Base-by-base conservation (phyloP, 2,888 invertebrate genomes). In the Polymixis lichenea region DNA sequence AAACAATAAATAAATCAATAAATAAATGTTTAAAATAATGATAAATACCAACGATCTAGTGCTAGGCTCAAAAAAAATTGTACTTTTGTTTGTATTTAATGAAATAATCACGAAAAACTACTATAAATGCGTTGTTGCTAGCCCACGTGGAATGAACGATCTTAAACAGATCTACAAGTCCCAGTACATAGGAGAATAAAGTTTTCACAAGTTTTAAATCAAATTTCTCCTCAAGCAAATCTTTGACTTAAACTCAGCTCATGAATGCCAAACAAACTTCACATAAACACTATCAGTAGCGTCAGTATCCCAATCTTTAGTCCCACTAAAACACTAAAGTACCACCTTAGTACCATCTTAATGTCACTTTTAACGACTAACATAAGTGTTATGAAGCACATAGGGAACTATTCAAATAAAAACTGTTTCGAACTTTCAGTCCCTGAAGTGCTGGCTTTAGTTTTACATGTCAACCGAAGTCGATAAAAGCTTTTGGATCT, bases 311-410 rank as follows among this genome's bases (percentile, higher is more conserved):
- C 28, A 76, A 83, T 86, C 67, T 83, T 75, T 72, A 80, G 66
- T 62, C 55, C 58, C 56, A 66, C 51, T 70, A 55, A 86, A 85
- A 66, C 68, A 78, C 72, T 84, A 49, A 87, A 87, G 78, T 80
- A 66, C 60, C 61, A 62, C 60, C 75, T 77, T 80, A 87, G 80
- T 80, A 60, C 65, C 69, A 53, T 56, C 77, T 87, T 88, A 87
- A 88, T 74, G 87, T 79, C 64, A 79, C 75, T 88, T 87, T 82
- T 88, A 88, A 87, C 80, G 87, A 87, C 87, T 81, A 53, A 72
- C 58, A 78, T 78, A 84, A 88, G 86, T 85, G 78, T 85, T 79
- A 83, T 88, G 82, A 79, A 79, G 85, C 76, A 84, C 76, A 86
- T 60, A 49, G 77, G 77, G 84, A 83, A 82, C 85, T 76, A 82